Evolutionary conservation across 2,113 vertebrate genomes (phyloP).

Genomic region (Ceyx margarethae): DNA sequence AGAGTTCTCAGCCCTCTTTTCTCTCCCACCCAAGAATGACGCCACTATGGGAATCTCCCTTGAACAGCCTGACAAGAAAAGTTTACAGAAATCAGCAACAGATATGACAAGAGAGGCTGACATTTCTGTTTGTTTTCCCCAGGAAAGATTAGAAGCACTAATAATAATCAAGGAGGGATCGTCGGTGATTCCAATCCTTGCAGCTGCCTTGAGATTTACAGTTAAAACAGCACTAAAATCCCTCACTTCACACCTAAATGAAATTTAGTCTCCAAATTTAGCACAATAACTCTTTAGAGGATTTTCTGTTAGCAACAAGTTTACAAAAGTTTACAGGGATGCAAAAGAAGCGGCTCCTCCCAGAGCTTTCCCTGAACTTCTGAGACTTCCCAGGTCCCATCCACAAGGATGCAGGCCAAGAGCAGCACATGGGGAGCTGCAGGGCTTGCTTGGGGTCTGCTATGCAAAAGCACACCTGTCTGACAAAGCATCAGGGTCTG

Average conservation of each 20-base stretch:
- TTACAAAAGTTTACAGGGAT: constrained; percentile 7
- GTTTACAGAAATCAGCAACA: constrained; percentile 18
- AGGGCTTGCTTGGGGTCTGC: not conserved
- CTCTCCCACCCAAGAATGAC: not conserved
- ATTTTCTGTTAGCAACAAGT: constrained; percentile 13
- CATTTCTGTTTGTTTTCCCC: not conserved
- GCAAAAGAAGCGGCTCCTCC: not conserved
- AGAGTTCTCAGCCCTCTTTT: not conserved
- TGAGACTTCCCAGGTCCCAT: not conserved
- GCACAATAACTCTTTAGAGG: constrained; percentile 28
- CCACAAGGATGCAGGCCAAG: accelerated
- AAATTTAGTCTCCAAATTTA: constrained; percentile 46
- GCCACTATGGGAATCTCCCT: constrained; percentile 18
- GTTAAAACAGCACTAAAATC: constrained; percentile 26
- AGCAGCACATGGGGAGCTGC: not conserved
- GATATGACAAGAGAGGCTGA: constrained; percentile 8
- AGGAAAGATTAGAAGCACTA: constrained; percentile 30
- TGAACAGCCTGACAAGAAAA: not conserved
- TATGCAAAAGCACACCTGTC: not conserved
- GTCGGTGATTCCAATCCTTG: not conserved
- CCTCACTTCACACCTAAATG: constrained; percentile 30
- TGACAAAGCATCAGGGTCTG: not conserved
- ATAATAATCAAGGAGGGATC: constrained; percentile 22
- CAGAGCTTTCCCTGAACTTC: not conserved
- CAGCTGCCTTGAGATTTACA: constrained; percentile 20